Evolutionary conservation across 2,113 vertebrate genomes (phyloP).

Genomic region (Pongo pygmaeus): DNA sequence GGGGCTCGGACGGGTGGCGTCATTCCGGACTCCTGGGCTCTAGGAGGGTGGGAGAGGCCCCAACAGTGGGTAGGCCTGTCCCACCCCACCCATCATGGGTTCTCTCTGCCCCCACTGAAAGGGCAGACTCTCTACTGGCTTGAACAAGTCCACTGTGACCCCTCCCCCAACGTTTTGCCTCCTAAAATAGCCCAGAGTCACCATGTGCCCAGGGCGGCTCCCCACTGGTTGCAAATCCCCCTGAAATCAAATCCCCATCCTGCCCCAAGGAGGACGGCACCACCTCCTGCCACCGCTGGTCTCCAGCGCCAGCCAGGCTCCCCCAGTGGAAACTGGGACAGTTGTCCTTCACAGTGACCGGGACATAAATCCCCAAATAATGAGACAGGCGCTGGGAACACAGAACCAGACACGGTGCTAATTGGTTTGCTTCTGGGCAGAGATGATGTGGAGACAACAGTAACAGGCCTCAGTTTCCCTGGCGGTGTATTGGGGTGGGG

Average conservation of each 20-base stretch:
- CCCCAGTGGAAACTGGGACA: slow-evolving; percentile 38
- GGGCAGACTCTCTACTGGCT: slow-evolving; percentile 11
- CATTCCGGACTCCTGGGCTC: background rate
- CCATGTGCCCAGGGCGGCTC: slow-evolving; percentile 67
- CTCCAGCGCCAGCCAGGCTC: slow-evolving; percentile 38
- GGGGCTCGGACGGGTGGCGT: fast-evolving
- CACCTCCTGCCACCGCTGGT: slow-evolving; percentile 25
- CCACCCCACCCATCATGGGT: background rate
- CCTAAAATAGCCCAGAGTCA: slow-evolving; percentile 75
- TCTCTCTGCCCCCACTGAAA: background rate
- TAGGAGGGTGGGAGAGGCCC: background rate
- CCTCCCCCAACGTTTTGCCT: slow-evolving; percentile 46
- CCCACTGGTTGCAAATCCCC: slow-evolving; percentile 73
- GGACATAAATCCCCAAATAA: slow-evolving; percentile 77
- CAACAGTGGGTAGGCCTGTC: background rate
- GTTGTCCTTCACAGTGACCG: slow-evolving; percentile 76
- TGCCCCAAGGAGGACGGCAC: slow-evolving; percentile 59
- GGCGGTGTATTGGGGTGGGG: background rate
- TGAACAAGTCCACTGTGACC: background rate
- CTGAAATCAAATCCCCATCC: slow-evolving; percentile 79
- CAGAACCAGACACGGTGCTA: slow-evolving; percentile 53
- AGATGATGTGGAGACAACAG: background rate
- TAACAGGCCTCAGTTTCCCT: slow-evolving; percentile 4
- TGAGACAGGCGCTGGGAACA: slow-evolving; percentile 69
- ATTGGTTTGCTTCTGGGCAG: slow-evolving; percentile 42